Evolutionary conservation across 1,140 invertebrate genomes (phyloP).

Genomic region (Ceratoteleas bidentatus): DNA sequence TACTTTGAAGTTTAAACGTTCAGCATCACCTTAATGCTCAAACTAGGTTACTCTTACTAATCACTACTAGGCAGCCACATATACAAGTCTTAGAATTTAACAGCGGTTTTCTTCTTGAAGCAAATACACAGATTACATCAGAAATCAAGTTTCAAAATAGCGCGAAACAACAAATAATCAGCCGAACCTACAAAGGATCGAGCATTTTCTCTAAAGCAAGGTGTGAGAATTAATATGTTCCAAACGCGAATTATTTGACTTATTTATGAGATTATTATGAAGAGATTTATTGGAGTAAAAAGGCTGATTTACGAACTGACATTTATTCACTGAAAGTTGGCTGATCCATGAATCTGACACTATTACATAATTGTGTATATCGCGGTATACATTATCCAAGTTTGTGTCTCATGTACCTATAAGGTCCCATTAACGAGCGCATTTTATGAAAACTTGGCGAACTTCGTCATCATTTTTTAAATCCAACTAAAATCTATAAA

Average conservation of each 20-base stretch:
- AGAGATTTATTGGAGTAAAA: conserved; percentile 39
- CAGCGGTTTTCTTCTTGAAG: no score
- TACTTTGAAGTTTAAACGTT: no score
- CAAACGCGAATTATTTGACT: conserved; percentile 1
- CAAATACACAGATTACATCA: no score
- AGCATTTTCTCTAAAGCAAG: not conserved
- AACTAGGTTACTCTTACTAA: no score
- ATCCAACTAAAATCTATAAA: no score
- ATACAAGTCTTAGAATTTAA: no score
- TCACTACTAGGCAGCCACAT: no score
- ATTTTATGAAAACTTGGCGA: no score
- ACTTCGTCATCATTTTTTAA: no score
- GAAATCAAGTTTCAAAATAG: not conserved
- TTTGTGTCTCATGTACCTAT: not conserved
- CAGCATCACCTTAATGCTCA: no score
- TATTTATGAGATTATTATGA: conserved; percentile 36
- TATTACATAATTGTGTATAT: conserved; percentile 21
- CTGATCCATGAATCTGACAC: conserved; percentile 28
- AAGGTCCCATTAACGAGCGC: conserved; percentile 5
- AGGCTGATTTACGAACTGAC: conserved; percentile 34
- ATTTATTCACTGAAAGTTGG: conserved; percentile 35
- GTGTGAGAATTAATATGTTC: conserved; percentile 1
- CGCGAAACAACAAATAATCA: not conserved
- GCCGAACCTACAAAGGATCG: no score
- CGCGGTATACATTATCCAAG: conserved; percentile 3